Evolutionary conservation across 1,140 invertebrate species (phyloP).

Genomic region (Anastrepha obliqua): DNA sequence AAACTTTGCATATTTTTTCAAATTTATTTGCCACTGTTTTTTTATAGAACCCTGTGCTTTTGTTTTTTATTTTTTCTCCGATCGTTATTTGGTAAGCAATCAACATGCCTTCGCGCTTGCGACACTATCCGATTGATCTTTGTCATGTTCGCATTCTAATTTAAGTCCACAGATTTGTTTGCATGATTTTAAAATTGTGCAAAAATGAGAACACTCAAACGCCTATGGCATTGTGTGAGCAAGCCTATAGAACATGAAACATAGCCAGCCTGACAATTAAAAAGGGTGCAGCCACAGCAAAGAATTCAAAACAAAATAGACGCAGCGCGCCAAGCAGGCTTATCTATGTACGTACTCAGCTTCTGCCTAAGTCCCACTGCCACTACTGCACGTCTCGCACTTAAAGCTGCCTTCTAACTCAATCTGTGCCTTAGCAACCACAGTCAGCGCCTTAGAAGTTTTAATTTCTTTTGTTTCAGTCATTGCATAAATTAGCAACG

Average conservation of each 20-base stretch:
- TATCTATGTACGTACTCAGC: neutral
- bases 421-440: neutral
- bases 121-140: constrained; percentile 42
- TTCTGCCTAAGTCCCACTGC: neutral
- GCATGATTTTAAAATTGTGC: neutral
- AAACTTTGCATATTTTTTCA: too few relatives aligned
- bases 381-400: neutral
- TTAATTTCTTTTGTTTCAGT: constrained; percentile 38
- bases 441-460: neutral
- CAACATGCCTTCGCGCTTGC: neutral
- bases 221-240: neutral
- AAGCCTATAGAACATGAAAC: constrained; percentile 16
- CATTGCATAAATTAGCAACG: constrained; percentile 20
- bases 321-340: neutral
- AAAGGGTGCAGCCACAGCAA: constrained; percentile 39
- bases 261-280: constrained; percentile 48
- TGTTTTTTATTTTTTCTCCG: too few relatives aligned
- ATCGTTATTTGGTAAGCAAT: neutral
- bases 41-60: too few relatives aligned
- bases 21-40: too few relatives aligned
- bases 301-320: constrained; percentile 7
- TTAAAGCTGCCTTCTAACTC: neutral
- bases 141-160: constrained; percentile 46
- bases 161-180: neutral
- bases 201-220: constrained; percentile 37